Evolutionary conservation across 2,888 invertebrate species (phyloP), one percentile per base, ranked within the genome.

Genomic region (Nephrotoma appendiculata): DNA sequence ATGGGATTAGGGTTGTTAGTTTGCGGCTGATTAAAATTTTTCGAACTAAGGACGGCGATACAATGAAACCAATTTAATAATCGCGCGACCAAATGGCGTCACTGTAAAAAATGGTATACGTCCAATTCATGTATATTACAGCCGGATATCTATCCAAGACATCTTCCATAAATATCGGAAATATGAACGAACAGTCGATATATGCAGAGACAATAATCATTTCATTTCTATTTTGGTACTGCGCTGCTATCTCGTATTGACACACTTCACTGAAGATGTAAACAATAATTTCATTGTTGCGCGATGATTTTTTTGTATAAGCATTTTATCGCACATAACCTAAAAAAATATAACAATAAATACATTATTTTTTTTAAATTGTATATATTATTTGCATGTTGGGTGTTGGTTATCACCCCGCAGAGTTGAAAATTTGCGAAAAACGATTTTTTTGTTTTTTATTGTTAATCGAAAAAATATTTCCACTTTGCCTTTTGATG

Each of bases 221-320:
- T 31, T 31, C 9, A 71, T 71, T 71, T 71, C 31, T 71, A 71
- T 71, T 71, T 31, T 71, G 41, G 42, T 84, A 2, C 42, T 41
- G 43, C 12, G 84, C 84, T 42, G 84, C 84, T 84, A 84, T 84
- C 84, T 84, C 42, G 42, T n/a, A 84, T 42, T 84, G 84, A 84
- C 84, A 84, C 84, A 84, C 84, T 84, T 84, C 42, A 84, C 42
- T 84, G 43, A 43, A 84, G 84, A 84, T 42, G 84, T 84, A 84
- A 84, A 84, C 43, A 84, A 84, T 42, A 84, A 42, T 84, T 84
- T 43, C 43, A 84, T 84, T 84, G 84, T 84, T 84, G 83, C 12
- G 43, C 15, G 31, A 42, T 84, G 41, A n/a, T 84, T 84, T 84
- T 84, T 43, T 84, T 43, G 41, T 84, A 83, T 42, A 42, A 43